These are phyloP conservation scores for Merops nubicus DNA, from an alignment of 2,113 vertebrate genomes.

Conservation along the genomic window DNA sequence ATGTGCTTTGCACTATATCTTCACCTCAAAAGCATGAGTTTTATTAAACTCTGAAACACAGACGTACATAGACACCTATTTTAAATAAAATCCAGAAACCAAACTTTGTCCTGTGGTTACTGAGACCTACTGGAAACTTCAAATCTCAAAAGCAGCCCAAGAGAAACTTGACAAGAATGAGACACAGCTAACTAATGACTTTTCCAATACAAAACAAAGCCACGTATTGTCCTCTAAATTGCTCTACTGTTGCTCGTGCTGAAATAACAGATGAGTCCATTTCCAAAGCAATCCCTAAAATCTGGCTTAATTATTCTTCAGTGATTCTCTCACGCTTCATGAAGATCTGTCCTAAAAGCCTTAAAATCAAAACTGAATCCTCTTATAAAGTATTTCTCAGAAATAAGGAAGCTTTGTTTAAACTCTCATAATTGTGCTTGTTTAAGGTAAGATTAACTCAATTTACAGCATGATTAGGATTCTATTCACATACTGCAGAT, in stretches of 20 bases:
- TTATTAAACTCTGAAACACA: neutral
- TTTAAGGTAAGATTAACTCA: neutral
- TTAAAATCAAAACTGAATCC: neutral
- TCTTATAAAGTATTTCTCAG: neutral
- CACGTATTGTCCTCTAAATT: neutral
- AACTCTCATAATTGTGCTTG: neutral
- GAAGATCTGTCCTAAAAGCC: neutral
- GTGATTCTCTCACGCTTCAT: neutral
- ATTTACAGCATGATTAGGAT: neutral
- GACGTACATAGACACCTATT: neutral
- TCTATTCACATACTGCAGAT: neutral
- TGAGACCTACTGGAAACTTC: neutral
- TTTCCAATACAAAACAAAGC: neutral
- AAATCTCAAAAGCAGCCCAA: neutral
- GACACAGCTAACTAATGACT: neutral
- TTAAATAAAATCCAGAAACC: neutral
- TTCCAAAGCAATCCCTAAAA: neutral
- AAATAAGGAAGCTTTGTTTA: neutral
- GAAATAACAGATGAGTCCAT: neutral
- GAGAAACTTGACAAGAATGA: neutral
- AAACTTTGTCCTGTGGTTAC: neutral
- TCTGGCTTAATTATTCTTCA: neutral
- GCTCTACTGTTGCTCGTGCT: neutral
- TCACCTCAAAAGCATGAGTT: neutral
- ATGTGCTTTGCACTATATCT: neutral